A percentile compares a stretch with the other conserved stretches of the same genome.
These are phyloP conservation scores for Picathartes gymnocephalus DNA, from an alignment of 2,113 vertebrate genomes.

Conservation along the genomic window DNA sequence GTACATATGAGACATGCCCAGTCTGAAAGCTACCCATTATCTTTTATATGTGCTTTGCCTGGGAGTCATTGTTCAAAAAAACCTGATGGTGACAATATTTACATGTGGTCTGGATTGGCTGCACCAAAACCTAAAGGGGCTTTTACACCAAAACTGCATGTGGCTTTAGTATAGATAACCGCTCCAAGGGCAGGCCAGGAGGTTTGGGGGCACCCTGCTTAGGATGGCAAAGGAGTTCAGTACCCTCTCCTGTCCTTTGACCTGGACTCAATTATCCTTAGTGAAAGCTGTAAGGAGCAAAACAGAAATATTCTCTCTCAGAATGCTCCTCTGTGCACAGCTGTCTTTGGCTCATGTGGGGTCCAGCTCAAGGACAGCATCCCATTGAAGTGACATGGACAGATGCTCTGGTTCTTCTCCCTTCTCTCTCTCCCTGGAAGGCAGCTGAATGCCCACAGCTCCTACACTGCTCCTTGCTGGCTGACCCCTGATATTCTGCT, in stretches of 20 bases:
- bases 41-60: background rate
- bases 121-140: background rate
- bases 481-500: background rate
- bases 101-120: background rate
- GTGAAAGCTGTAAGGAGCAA: background rate
- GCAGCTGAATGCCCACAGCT: background rate
- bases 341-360: too few species aligned
- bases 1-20: background rate
- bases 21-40: background rate
- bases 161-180: background rate
- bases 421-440: background rate
- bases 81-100: background rate
- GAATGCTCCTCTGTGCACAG: background rate
- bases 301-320: background rate
- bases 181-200: background rate
- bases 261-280: background rate
- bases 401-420: background rate
- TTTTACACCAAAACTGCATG: background rate
- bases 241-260: background rate
- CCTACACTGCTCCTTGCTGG: background rate
- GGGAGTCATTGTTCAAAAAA: background rate
- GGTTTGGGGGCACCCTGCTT: background rate
- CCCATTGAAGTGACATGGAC: fast-evolving
- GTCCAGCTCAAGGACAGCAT: background rate
- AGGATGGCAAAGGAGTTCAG: background rate